These are phyloP conservation scores for Lagria hirta DNA, from an alignment of 2,888 invertebrate genomes.

Conservation along the genomic window DNA sequence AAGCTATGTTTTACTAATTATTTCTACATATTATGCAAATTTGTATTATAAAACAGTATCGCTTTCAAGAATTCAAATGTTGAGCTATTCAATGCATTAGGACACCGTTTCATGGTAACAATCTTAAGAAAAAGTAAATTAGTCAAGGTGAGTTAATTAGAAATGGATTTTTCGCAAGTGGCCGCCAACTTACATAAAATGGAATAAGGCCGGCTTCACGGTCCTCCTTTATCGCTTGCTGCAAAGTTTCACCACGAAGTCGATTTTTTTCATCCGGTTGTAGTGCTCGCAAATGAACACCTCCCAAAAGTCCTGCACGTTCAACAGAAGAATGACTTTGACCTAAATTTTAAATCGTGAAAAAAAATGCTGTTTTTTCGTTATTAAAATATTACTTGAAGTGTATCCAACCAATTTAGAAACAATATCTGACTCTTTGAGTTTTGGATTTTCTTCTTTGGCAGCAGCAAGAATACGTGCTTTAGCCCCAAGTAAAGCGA, in stretches of 20 bases:
- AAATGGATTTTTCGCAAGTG: slow-evolving; percentile 13
- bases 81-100: too few species aligned
- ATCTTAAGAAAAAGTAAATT: slow-evolving; percentile 20
- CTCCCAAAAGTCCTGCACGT: slow-evolving; percentile 85
- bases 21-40: too few species aligned
- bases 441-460: slow-evolving; percentile 72
- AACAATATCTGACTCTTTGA: slow-evolving; percentile 71
- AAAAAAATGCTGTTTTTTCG: slow-evolving; percentile 3
- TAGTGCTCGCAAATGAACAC: slow-evolving; percentile 76
- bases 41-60: too few species aligned
- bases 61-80: too few species aligned
- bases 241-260: slow-evolving; percentile 74
- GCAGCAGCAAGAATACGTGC: slow-evolving; percentile 68
- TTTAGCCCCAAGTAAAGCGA: slow-evolving; percentile 89
- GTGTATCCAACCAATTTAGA: slow-evolving; percentile 84
- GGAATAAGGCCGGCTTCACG: slow-evolving; percentile 88
- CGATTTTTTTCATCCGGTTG: slow-evolving; percentile 71
- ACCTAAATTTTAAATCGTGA: slow-evolving; percentile 57
- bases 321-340: slow-evolving; percentile 95
- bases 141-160: slow-evolving; percentile 23
- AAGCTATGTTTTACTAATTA: too few species aligned
- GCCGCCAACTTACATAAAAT: slow-evolving; percentile 76
- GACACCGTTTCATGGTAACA: too few species aligned
- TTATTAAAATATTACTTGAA: slow-evolving; percentile 63
- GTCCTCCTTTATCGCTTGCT: slow-evolving; percentile 82